phyloP scores from a whole-genome alignment of 2,113 vertebrate genomes.

The Proteles cristata region DNA sequence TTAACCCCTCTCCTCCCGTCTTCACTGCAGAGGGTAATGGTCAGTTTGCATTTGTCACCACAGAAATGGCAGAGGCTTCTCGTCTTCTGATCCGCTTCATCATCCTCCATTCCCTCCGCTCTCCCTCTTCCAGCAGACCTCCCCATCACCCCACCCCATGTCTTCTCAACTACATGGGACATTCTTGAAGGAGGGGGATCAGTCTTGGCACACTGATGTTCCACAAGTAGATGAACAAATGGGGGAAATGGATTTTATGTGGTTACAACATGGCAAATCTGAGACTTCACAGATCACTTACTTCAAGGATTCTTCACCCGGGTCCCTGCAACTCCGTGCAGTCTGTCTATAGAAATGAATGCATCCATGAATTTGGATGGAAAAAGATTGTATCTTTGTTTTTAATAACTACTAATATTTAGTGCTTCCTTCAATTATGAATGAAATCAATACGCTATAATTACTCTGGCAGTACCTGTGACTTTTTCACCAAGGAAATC shows the following conservation, averaged over 20 bases:
- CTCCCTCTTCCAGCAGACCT: not conserved
- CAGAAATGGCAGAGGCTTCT: not conserved
- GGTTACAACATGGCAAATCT: not conserved
- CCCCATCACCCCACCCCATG: not conserved
- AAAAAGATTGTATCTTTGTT: not conserved
- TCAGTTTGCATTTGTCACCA: not conserved
- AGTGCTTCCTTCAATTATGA: not conserved
- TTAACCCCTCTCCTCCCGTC: not conserved
- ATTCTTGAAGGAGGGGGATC: not conserved
- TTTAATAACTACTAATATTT: not conserved
- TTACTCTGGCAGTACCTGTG: not conserved
- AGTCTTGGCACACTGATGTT: not conserved
- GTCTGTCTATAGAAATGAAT: not conserved
- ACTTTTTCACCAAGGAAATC: constrained; percentile 29
- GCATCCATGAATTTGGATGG: not conserved
- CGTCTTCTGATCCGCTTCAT: not conserved
- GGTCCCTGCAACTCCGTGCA: not conserved
- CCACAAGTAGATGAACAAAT: not conserved
- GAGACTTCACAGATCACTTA: not conserved
- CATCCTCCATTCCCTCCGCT: not conserved
- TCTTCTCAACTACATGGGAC: not conserved
- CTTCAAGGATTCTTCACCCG: not conserved
- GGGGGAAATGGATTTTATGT: not conserved
- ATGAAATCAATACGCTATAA: not conserved
- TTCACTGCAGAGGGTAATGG: not conserved